A percentile compares a stretch with the other conserved stretches of the same genome.
Conservation (phyloP, 2,113 vertebrate genomes). For the Hemibagrus wyckioides region DNA sequence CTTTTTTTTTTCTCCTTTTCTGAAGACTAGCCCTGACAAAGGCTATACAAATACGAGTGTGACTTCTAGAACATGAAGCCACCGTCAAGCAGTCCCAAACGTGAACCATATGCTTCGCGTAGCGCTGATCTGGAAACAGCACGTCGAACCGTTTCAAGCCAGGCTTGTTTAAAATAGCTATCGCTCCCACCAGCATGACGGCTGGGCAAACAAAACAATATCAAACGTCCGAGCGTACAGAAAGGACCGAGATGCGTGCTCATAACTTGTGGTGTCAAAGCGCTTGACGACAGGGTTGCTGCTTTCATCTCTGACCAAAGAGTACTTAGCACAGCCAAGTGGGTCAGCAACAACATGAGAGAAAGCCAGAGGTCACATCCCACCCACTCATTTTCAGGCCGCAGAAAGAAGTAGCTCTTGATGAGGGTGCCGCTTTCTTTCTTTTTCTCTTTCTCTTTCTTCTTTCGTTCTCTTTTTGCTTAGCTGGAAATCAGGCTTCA, state of each 20-base stretch:
- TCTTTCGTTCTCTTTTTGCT: conserved; percentile 44
- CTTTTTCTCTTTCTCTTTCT: conserved; percentile 36
- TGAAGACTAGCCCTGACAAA: not conserved
- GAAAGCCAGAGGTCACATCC: conserved; percentile 50
- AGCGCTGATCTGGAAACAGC: not conserved
- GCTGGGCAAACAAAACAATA: conserved; percentile 27
- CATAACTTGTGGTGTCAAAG: conserved; percentile 34
- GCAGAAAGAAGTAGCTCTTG: conserved; percentile 45
- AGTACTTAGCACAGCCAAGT: conserved; percentile 50
- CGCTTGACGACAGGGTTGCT: conserved; percentile 40
- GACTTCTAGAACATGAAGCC: not conserved
- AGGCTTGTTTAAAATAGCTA: conserved; percentile 23
- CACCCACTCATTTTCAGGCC: conserved; percentile 45
- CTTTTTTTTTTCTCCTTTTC: not conserved
- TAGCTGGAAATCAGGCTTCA: conserved; percentile 65
- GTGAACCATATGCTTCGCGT: conserved; percentile 20
- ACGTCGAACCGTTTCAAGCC: not conserved
- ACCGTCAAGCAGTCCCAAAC: not conserved
- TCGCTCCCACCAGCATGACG: conserved; percentile 21
- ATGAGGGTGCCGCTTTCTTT: conserved; percentile 24
- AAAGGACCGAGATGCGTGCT: conserved; percentile 2
- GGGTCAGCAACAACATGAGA: conserved; percentile 55
- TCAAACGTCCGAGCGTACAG: conserved; percentile 26
- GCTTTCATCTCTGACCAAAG: conserved; percentile 57
- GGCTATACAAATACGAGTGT: not conserved